Evolutionary conservation across 2,888 invertebrate species (phyloP).

Genomic region (Dynastes maya): DNA sequence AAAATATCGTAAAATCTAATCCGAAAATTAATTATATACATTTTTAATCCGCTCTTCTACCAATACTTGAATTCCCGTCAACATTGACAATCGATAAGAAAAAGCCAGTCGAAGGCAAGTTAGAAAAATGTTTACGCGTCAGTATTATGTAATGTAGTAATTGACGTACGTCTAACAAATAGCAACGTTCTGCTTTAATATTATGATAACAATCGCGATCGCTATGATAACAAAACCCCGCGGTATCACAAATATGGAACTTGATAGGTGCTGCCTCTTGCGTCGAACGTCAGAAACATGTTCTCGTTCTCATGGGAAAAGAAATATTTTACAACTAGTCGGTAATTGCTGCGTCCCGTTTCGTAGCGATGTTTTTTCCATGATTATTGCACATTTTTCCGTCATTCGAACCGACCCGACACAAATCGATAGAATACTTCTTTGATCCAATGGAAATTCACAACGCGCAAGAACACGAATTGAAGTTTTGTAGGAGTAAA

Average conservation of each 20-base stretch:
- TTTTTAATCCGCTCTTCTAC: constrained; percentile 28
- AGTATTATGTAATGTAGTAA: constrained; percentile 48
- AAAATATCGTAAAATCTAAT: constrained; percentile 21
- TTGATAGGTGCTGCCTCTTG: constrained; percentile 52
- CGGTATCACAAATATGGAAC: constrained; percentile 50
- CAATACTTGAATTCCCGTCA: constrained; percentile 26
- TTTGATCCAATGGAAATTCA: background rate
- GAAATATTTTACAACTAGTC: constrained; percentile 47
- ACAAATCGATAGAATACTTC: constrained; percentile 34
- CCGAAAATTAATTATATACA: constrained; percentile 23
- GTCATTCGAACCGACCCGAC: constrained; percentile 15
- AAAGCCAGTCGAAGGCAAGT: constrained; percentile 31
- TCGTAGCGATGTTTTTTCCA: constrained; percentile 42
- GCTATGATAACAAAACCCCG: constrained; percentile 55
- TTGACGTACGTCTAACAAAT: constrained; percentile 51
- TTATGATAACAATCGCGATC: constrained; percentile 52
- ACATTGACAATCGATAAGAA: constrained; percentile 42
- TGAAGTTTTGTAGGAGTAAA: background rate
- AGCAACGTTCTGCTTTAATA: constrained; percentile 49
- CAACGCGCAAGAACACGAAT: constrained; percentile 4
- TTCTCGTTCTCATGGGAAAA: constrained; percentile 54
- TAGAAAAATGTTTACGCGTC: constrained; percentile 45
- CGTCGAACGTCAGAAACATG: constrained; percentile 54
- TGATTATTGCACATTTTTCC: constrained; percentile 33
- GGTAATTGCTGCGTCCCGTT: constrained; percentile 41